Percentiles rank a stretch among this genome's conserved stretches.
Conservation (phyloP, 1,140 invertebrate genomes). For the Heliconius melpomene region DNA sequence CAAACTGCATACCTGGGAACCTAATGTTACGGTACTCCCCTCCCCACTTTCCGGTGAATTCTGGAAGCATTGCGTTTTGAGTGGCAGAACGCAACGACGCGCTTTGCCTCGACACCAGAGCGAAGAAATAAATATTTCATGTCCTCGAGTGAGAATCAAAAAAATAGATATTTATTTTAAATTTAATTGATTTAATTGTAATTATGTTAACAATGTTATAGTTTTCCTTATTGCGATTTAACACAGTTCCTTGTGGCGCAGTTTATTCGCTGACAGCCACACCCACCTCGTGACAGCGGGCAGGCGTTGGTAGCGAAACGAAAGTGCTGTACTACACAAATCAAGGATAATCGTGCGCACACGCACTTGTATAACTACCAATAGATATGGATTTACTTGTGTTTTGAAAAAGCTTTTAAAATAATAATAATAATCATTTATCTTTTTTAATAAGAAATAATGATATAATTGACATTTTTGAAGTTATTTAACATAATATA, state of each 20-base stretch:
- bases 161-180: background rate
- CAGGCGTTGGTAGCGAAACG: slow-evolving; percentile 19
- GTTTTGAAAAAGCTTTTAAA: background rate
- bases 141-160: background rate
- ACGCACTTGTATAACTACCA: background rate
- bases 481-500: too few relatives aligned
- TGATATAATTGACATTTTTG: too few relatives aligned
- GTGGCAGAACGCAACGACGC: background rate
- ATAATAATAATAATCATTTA: too few relatives aligned
- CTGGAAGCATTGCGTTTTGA: background rate
- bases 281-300: slow-evolving; percentile 29
- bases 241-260: background rate
- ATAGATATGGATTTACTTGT: background rate
- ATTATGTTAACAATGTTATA: background rate
- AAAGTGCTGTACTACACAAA: slow-evolving; percentile 14
- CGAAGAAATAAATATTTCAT: background rate
- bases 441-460: background rate
- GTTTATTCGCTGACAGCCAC: slow-evolving; percentile 10
- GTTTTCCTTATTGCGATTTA: background rate
- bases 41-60: background rate
- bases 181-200: background rate
- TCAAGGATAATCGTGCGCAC: slow-evolving; percentile 33
- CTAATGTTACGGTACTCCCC: background rate
- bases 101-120: background rate
- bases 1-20: background rate